These are phyloP conservation scores for Trichacis sp. DNA, from an alignment of 2,888 invertebrate genomes.

Conservation along the genomic window DNA sequence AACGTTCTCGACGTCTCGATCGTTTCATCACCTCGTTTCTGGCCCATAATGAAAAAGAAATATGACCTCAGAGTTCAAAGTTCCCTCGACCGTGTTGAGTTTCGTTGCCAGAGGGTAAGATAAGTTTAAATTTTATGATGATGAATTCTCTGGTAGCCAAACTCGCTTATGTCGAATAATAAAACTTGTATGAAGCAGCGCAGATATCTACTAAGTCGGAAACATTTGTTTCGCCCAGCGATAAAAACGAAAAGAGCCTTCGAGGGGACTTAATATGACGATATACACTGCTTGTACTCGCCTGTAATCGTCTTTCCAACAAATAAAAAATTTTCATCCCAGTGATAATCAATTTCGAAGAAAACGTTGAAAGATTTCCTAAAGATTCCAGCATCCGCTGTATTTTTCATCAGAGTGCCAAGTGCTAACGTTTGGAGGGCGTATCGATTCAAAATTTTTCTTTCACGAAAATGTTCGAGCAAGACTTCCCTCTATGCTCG, in stretches of 20 bases:
- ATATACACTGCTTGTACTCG: background rate
- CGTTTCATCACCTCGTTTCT: constrained; percentile 35
- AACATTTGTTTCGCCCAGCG: constrained; percentile 43
- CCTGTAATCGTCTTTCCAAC: too few relatives aligned
- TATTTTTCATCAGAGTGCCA: background rate
- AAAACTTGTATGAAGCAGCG: constrained; percentile 45
- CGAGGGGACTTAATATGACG: constrained; percentile 18
- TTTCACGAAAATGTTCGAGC: background rate
- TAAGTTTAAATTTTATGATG: constrained; percentile 55
- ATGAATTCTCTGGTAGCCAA: constrained; percentile 48
- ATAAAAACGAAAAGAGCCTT: constrained; percentile 35
- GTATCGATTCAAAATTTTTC: background rate
- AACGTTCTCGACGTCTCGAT: constrained; percentile 21
- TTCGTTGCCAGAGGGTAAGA: constrained; percentile 40
- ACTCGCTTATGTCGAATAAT: constrained; percentile 46
- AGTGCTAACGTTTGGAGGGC: background rate
- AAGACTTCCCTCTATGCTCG: constrained; percentile 10
- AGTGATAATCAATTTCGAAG: background rate
- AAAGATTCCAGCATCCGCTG: background rate
- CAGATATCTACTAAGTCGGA: constrained; percentile 42
- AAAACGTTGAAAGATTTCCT: background rate
- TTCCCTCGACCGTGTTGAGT: constrained; percentile 40
- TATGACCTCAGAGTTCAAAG: constrained; percentile 40
- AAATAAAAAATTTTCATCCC: too few relatives aligned
- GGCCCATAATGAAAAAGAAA: constrained; percentile 40